Evolutionary conservation across 2,888 invertebrate species (phyloP).

Genomic region (Heliconius ethilla): DNA sequence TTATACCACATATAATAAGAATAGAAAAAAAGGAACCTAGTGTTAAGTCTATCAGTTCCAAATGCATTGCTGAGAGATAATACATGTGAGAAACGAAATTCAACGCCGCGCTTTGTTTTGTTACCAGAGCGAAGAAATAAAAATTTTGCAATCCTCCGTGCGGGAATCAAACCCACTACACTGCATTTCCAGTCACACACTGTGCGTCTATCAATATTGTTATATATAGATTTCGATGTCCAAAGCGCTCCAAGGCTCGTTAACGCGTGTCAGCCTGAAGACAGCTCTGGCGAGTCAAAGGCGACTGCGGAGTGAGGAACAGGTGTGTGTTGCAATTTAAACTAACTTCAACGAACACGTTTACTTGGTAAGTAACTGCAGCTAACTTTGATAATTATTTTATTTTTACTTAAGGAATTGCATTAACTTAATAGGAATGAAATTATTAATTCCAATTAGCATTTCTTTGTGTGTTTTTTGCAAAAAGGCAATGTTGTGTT

Average conservation of each 20-base stretch:
- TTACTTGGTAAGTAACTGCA: neutral
- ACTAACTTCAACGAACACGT: conserved; percentile 10
- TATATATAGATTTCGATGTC: neutral
- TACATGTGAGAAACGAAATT: neutral
- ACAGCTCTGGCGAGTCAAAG: conserved; percentile 9
- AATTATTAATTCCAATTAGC: no score
- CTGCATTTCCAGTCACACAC: no score
- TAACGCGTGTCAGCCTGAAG: conserved; percentile 6
- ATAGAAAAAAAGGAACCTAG: no score
- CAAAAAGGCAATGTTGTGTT: no score
- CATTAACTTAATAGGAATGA: no score
- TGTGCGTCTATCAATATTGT: neutral
- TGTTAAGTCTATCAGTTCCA: no score
- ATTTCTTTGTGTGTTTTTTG: no score
- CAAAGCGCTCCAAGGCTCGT: neutral
- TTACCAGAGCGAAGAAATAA: neutral
- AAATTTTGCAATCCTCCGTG: neutral
- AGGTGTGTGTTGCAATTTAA: conserved; percentile 26
- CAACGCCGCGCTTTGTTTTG: neutral
- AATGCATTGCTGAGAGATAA: no score
- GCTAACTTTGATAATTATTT: conserved; percentile 3
- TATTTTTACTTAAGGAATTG: neutral
- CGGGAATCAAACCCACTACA: neutral
- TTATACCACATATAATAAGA: no score
- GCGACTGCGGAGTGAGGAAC: conserved; percentile 10